Evolutionary conservation across 2,888 invertebrate genomes (phyloP).

Genomic region (Dusona sp.): DNA sequence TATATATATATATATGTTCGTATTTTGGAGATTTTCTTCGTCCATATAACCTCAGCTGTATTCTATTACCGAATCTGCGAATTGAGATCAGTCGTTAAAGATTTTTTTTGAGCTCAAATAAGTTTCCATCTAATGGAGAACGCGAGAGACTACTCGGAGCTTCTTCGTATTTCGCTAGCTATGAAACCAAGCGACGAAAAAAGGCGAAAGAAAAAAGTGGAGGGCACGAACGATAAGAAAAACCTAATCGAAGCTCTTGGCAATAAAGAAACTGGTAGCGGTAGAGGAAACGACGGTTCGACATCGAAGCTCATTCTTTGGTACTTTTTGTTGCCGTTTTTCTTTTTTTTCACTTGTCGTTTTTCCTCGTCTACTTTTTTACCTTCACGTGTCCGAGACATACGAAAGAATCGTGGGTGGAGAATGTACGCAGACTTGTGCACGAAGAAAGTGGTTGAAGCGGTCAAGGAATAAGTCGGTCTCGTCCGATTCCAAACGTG

Average conservation of each 20-base stretch:
- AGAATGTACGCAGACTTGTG: constrained; percentile 23
- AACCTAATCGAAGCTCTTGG: constrained; percentile 57
- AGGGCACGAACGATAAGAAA: constrained; percentile 40
- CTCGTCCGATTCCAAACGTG: constrained; percentile 29
- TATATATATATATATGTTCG: not conserved
- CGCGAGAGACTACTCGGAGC: constrained; percentile 28
- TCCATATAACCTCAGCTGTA: not conserved
- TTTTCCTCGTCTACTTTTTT: constrained; percentile 1
- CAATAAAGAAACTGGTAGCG: constrained; percentile 14
- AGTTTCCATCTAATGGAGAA: constrained; percentile 38
- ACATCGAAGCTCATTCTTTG: not conserved
- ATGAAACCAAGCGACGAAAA: constrained; percentile 35
- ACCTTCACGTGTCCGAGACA: constrained; percentile 25
- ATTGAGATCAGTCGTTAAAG: constrained; percentile 69
- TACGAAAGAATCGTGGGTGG: constrained; percentile 53
- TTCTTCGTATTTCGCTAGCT: constrained; percentile 35
- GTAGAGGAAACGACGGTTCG: constrained; percentile 16
- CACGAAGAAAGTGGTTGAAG: constrained; percentile 42
- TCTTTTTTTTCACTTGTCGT: constrained; percentile 9
- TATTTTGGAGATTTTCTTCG: constrained; percentile 17
- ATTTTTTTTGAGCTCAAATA: constrained; percentile 43
- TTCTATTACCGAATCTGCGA: constrained; percentile 57
- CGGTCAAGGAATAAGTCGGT: constrained; percentile 44
- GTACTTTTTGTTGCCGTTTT: not conserved
- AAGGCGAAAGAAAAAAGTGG: constrained; percentile 29